These are phyloP conservation scores for Romanogobio albipinnatus DNA, from an alignment of 2,113 vertebrate genomes.

Conservation along the genomic window DNA sequence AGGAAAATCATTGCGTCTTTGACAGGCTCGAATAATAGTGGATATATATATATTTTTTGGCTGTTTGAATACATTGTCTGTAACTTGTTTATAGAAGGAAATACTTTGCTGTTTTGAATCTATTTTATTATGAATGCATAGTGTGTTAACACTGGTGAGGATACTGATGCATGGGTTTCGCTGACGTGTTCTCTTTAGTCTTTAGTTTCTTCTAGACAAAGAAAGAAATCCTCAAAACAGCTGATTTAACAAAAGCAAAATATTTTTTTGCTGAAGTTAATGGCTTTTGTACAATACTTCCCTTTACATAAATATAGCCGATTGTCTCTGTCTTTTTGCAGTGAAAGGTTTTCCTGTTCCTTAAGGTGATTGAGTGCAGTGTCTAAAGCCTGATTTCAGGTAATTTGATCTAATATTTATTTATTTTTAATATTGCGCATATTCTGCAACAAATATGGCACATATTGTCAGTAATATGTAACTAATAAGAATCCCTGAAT, in stretches of 20 bases:
- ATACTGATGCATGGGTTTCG: slow-evolving; percentile 2
- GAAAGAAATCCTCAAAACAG: neutral
- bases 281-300: neutral
- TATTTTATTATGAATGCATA: neutral
- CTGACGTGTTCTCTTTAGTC: neutral
- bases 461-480: neutral
- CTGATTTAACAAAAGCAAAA: slow-evolving; percentile 14
- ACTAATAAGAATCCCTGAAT: neutral
- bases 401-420: neutral
- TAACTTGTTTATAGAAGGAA: neutral
- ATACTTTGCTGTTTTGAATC: neutral
- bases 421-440: neutral
- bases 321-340: neutral
- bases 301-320: neutral
- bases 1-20: neutral
- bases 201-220: slow-evolving; percentile 8
- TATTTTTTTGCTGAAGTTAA: slow-evolving; percentile 5
- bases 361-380: neutral
- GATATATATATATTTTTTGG: too few relatives aligned
- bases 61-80: neutral
- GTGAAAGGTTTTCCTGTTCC: neutral
- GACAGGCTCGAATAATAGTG: neutral
- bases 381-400: neutral
- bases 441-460: neutral
- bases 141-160: neutral